Evolutionary conservation across 1,140 invertebrate species (phyloP).

Genomic region (Dinothrombium tinctorium): DNA sequence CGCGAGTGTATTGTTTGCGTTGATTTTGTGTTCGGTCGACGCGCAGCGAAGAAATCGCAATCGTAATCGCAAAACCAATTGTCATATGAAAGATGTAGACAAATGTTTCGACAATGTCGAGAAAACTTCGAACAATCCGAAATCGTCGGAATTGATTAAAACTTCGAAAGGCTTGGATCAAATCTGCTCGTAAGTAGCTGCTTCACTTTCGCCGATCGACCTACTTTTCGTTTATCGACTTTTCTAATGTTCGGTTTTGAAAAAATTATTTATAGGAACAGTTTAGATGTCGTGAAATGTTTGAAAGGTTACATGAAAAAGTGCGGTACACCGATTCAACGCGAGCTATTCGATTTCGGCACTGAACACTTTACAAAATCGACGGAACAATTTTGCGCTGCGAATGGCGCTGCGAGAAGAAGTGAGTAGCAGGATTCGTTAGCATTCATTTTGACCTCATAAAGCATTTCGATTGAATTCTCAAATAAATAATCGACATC

Average conservation of each 20-base stretch:
- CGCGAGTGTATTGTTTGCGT: too few species aligned
- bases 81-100: slow-evolving; percentile 17
- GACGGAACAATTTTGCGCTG: slow-evolving; percentile 15
- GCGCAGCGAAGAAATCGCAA: too few species aligned
- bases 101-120: slow-evolving; percentile 15
- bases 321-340: slow-evolving; percentile 17
- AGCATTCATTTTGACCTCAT: background rate
- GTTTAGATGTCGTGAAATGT: slow-evolving; percentile 12
- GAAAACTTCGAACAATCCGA: slow-evolving; percentile 12
- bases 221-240: background rate
- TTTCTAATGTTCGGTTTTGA: background rate
- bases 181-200: slow-evolving; percentile 15
- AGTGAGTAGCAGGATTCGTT: background rate
- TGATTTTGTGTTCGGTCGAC: too few species aligned
- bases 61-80: slow-evolving; percentile 7
- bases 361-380: slow-evolving; percentile 14
- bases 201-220: background rate
- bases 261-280: background rate
- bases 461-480: background rate
- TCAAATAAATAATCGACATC: background rate
- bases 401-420: slow-evolving; percentile 4
- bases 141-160: slow-evolving; percentile 10
- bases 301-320: slow-evolving; percentile 15
- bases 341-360: slow-evolving; percentile 15
- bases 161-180: slow-evolving; percentile 14